Percentiles rank a stretch among this genome's conserved stretches.
Conservation (phyloP, 2,797 vertebrate species). For the Toxotes lorentzi region DNA sequence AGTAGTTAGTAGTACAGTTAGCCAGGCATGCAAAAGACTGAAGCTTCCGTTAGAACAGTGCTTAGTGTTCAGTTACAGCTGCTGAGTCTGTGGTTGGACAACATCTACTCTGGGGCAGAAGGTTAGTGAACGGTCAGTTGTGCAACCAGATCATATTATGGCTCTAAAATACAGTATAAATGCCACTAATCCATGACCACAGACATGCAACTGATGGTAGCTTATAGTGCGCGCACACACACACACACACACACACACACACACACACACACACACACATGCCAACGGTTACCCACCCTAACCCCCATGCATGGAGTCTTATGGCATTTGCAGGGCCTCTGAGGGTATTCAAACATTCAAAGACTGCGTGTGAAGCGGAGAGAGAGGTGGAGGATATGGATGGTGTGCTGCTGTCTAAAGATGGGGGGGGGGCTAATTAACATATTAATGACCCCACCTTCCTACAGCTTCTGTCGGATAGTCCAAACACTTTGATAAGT, state of each 20-base stretch:
- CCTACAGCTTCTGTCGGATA: slow-evolving; percentile 86
- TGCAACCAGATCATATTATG: slow-evolving; percentile 24
- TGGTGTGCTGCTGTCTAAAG: slow-evolving; percentile 63
- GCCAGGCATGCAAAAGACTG: neutral
- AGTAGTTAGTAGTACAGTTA: too few species aligned
- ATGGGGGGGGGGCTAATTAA: slow-evolving; percentile 81
- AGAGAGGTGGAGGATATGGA: slow-evolving; percentile 70
- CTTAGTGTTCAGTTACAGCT: neutral
- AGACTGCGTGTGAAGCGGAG: slow-evolving; percentile 56
- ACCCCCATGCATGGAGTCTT: slow-evolving; percentile 55
- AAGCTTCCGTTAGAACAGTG: neutral
- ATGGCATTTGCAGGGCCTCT: slow-evolving; percentile 62
- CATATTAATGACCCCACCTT: slow-evolving; percentile 90
- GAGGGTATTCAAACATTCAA: slow-evolving; percentile 74
- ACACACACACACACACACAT: neutral
- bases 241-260: slow-evolving; percentile 16
- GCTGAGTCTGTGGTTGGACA: slow-evolving; percentile 1
- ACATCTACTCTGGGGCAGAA: too few species aligned
- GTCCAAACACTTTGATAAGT: slow-evolving; percentile 90
- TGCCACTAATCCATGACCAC: slow-evolving; percentile 47
- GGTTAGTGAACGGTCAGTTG: neutral
- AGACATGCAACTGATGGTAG: slow-evolving; percentile 40
- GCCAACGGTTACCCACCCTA: slow-evolving; percentile 12
- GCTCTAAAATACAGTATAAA: slow-evolving; percentile 20
- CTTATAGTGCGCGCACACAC: neutral